Evolutionary conservation across 2,888 invertebrate genomes (phyloP).

Genomic region (Alsophila aescularia): DNA sequence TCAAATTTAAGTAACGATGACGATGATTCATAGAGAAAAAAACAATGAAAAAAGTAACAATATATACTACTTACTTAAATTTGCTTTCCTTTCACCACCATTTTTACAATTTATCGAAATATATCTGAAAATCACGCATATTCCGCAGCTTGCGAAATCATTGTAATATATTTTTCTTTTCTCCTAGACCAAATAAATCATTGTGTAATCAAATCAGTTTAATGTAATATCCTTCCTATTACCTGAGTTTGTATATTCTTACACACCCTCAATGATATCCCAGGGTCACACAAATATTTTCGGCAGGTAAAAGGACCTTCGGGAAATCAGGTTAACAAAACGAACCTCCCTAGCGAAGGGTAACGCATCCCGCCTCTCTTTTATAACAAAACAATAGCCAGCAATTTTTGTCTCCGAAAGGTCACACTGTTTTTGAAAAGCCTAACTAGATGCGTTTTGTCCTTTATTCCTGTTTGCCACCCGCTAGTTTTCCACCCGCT

Average conservation of each 20-base stretch:
- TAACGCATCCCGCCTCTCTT: neutral
- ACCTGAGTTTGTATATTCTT: neutral
- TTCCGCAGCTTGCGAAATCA: too few relatives aligned
- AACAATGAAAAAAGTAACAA: too few relatives aligned
- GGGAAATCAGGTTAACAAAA: constrained; percentile 3
- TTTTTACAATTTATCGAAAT: too few relatives aligned
- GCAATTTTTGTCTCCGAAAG: neutral
- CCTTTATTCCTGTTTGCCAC: too few relatives aligned
- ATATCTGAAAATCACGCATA: too few relatives aligned
- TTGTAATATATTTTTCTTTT: too few relatives aligned
- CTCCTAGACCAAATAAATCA: neutral
- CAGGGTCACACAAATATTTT: constrained; percentile 17
- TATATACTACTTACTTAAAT: too few relatives aligned
- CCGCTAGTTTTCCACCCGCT: too few relatives aligned
- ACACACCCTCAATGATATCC: constrained; percentile 4
- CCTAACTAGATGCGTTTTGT: neutral
- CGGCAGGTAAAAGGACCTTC: constrained; percentile 23
- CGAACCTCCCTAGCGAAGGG: neutral
- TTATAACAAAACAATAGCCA: neutral
- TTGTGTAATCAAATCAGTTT: neutral
- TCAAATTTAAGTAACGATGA: too few relatives aligned
- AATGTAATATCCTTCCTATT: neutral
- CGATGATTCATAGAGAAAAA: too few relatives aligned
- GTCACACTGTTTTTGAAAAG: neutral
- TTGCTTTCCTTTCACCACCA: too few relatives aligned